phyloP scores from a whole-genome alignment of 2,113 vertebrate genomes.

The Microtus pennsylvanicus region DNA sequence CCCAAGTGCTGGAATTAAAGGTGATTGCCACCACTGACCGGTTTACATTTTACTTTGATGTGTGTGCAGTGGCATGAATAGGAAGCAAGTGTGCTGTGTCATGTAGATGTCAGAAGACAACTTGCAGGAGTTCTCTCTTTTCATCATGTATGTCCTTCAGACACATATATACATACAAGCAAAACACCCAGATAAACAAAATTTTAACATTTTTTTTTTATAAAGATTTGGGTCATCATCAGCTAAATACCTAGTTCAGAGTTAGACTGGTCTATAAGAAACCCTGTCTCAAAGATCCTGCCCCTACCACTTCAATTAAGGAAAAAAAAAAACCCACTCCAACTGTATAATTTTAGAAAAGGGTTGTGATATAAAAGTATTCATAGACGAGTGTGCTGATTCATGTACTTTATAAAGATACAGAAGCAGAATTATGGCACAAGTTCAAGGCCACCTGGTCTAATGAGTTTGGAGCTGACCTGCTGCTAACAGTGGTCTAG shows the following conservation, averaged over 20 bases:
- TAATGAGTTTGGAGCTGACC: not conserved
- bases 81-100: not conserved
- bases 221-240: not conserved
- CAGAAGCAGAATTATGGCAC: not conserved
- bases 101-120: not conserved
- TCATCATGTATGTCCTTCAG: not conserved
- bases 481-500: not conserved
- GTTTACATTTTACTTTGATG: not conserved
- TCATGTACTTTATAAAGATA: not conserved
- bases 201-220: too few relatives aligned
- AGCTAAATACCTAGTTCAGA: not conserved
- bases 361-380: not conserved
- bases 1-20: not conserved
- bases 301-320: not conserved
- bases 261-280: not conserved
- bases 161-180: not conserved
- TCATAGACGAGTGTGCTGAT: not conserved
- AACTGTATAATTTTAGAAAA: slow-evolving; percentile 14
- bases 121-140: not conserved
- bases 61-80: not conserved
- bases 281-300: not conserved
- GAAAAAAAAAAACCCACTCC: not conserved
- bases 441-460: not conserved
- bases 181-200: not conserved
- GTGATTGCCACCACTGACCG: not conserved